Base-by-base conservation (phyloP, 2,113 vertebrate species). In the Poeciliopsis turrubarensis region DNA sequence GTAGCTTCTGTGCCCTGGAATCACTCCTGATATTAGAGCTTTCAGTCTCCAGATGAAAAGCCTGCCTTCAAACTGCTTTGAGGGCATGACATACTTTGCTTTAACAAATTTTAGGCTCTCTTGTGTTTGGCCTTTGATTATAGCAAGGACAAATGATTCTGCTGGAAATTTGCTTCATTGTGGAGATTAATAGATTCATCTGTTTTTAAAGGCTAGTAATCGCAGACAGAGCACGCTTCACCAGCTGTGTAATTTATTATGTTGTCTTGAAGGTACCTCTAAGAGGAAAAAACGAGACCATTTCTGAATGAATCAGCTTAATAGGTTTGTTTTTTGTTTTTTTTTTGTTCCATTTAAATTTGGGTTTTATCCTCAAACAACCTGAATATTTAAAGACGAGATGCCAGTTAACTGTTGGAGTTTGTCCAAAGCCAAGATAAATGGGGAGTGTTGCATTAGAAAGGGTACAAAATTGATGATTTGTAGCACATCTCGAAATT, bases 71-170 rank as follows among this genome's bases (percentile, higher is more conserved):
- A 68, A 68, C 32, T 51, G 63, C 44, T 78, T 61, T 67, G 62
- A 66, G 75, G 47, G 63, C 47, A 25, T 51, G 61, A 19, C 39
- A 0, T 68, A 72, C 77, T 69, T 69, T 37, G 80, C 78, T 86
- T 69, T 66, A 34, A 79, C 75, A 86, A 60, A 57, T 78, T 80
- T 78, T 37, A 73, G 14, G 5, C 25, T 57, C 72, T 78, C 66
- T 82, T 83, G 34, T 72, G 73, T 11, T 75, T 72, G 73, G 73
- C 71, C 86, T 87, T 85, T 84, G 74, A 88, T 87, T 77, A 70
- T 78, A 65, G 44, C 60, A 77, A 61, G 39, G 68, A 67, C 70
- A 73, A 68, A 7, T 11, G 32, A 72, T 25, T 44, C 78, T 41
- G 61, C 66, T 32, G 51, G 64, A 78, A 51, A 61, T 72, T 69